Evolutionary conservation across 2,888 invertebrate genomes (phyloP).

Genomic region (Apamea monoglypha): DNA sequence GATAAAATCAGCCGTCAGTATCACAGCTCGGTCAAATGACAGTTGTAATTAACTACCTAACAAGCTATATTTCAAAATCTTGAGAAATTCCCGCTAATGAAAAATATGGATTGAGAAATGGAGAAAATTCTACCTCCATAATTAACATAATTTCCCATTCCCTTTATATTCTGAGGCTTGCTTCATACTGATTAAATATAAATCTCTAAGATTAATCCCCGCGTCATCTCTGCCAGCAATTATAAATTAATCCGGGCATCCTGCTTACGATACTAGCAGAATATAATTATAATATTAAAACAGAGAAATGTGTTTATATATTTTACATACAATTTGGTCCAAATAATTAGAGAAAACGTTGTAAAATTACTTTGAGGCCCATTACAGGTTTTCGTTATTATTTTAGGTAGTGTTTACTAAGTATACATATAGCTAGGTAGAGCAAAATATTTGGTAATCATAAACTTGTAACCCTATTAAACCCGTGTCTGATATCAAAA

Average conservation of each 20-base stretch:
- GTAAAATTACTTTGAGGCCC: background rate
- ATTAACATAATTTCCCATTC: slow-evolving; percentile 17
- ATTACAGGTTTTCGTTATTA: background rate
- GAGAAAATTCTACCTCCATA: background rate
- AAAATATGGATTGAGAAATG: background rate
- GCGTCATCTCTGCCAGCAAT: slow-evolving; percentile 36
- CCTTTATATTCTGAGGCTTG: slow-evolving; percentile 17
- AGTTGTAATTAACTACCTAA: background rate
- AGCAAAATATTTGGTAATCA: background rate
- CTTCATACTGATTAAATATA: slow-evolving; percentile 38
- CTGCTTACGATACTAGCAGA: slow-evolving; percentile 3
- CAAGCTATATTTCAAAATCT: background rate
- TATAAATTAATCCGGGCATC: slow-evolving; percentile 42
- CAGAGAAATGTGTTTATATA: background rate
- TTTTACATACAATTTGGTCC: background rate
- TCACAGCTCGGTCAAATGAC: background rate
- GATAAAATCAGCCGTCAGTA: too few relatives aligned
- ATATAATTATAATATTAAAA: slow-evolving; percentile 6
- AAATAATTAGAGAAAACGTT: slow-evolving; percentile 2
- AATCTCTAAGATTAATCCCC: slow-evolving; percentile 31
- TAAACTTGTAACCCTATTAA: background rate
- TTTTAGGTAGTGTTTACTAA: background rate
- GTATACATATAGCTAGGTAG: background rate
- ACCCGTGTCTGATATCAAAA: background rate
- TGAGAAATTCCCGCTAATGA: background rate